phyloP scores from a whole-genome alignment of 35 echinoderm and acorn worm species.

The Heliocidaris erythrogramma region DNA sequence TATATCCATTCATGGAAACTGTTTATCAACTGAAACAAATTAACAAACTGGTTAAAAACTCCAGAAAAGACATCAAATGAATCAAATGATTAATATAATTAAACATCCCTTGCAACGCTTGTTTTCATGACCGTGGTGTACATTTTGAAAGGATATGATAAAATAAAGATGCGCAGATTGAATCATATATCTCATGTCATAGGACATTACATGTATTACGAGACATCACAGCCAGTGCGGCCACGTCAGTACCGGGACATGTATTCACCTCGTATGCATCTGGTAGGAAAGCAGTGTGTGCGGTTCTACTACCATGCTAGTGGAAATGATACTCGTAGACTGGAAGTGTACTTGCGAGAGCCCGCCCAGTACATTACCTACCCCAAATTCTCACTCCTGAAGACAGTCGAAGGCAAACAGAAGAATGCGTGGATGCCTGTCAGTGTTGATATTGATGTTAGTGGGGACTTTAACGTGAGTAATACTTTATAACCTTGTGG shows the following conservation, averaged over 20 bases:
- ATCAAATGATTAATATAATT: too few species aligned
- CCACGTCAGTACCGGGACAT: neutral
- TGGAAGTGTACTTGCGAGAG: neutral
- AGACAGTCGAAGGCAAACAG: neutral
- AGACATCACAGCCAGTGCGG: neutral
- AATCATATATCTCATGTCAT: neutral
- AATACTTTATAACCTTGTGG: neutral
- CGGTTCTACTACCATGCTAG: slow-evolving; percentile 30
- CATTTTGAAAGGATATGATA: too few species aligned
- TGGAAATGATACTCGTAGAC: slow-evolving; percentile 14
- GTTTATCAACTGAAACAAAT: too few species aligned
- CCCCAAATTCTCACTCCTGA: neutral
- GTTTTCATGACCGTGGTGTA: too few species aligned
- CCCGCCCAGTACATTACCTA: neutral
- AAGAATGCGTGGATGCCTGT: slow-evolving; percentile 35
- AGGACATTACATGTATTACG: slow-evolving; percentile 49
- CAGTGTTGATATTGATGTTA: slow-evolving; percentile 29
- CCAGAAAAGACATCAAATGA: too few species aligned
- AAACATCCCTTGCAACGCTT: too few species aligned
- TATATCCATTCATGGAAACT: too few species aligned
- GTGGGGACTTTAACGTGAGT: slow-evolving; percentile 3
- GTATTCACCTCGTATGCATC: neutral
- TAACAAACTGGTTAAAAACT: too few species aligned
- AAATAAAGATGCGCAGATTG: too few species aligned
- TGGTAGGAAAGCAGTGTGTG: neutral